phyloP scores from a whole-genome alignment of 2,113 vertebrate genomes.

The Scartelaos histophorus region DNA sequence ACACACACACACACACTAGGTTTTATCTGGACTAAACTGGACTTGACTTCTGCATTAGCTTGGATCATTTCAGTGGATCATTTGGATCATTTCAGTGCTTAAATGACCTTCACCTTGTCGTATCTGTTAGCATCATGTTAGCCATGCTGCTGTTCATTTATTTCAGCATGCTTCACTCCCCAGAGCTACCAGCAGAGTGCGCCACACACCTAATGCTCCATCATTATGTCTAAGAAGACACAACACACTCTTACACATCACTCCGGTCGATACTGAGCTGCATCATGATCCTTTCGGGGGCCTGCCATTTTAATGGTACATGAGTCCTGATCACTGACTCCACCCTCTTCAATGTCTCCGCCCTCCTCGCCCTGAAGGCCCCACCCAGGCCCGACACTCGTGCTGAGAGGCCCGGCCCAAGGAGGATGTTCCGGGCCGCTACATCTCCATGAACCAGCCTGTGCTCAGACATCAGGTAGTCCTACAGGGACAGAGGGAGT shows the following conservation, averaged over 20 bases:
- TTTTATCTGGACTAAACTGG: too few relatives aligned
- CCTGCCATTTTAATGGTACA: slow-evolving; percentile 75
- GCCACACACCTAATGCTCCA: too few relatives aligned
- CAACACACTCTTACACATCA: slow-evolving; percentile 66
- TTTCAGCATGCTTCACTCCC: too few relatives aligned
- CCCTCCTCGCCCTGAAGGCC: slow-evolving; percentile 60
- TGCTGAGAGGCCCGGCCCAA: slow-evolving; percentile 63
- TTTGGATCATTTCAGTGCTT: too few relatives aligned
- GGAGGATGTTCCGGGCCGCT: slow-evolving; percentile 71
- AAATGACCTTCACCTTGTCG: too few relatives aligned
- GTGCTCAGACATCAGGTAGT: slow-evolving; percentile 71
- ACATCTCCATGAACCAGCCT: slow-evolving; percentile 71
- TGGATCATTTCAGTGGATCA: too few relatives aligned
- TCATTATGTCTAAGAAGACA: neutral
- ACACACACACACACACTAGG: too few relatives aligned
- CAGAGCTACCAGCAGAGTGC: too few relatives aligned
- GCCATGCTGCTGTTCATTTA: too few relatives aligned
- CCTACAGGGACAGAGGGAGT: slow-evolving; percentile 49
- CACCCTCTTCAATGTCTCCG: slow-evolving; percentile 13
- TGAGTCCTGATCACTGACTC: slow-evolving; percentile 31
- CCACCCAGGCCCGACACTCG: slow-evolving; percentile 69
- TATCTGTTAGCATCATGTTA: too few relatives aligned
- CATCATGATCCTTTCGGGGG: slow-evolving; percentile 70
- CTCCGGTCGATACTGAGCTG: slow-evolving; percentile 66
- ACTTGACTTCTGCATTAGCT: too few relatives aligned